These are phyloP conservation scores for Fissipunctia ypsillon DNA, from an alignment of 2,888 invertebrate genomes.

Conservation along the genomic window DNA sequence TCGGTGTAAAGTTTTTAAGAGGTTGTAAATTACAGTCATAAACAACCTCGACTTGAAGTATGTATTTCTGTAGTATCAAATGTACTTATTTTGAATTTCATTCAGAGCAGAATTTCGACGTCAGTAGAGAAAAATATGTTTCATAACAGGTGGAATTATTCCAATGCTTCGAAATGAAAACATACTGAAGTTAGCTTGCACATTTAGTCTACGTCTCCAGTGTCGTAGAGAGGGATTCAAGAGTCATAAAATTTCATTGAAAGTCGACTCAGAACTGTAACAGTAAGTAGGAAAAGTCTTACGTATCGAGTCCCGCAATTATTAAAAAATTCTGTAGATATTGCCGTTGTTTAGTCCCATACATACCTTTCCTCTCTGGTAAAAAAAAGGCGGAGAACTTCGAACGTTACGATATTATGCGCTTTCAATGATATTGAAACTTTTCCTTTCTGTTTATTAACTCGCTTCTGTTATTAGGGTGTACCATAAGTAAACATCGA, in stretches of 20 bases:
- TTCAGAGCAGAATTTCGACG: not conserved
- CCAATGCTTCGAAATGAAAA: not conserved
- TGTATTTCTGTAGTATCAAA: constrained; percentile 44
- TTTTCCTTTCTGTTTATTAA: constrained; percentile 56
- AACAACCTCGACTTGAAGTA: constrained; percentile 48
- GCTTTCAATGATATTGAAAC: constrained; percentile 63
- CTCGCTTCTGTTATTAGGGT: constrained; percentile 37
- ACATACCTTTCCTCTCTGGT: constrained; percentile 46
- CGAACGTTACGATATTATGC: constrained; percentile 52
- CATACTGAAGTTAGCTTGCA: not conserved
- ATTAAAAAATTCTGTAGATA: constrained; percentile 43
- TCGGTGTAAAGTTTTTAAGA: constrained; percentile 63
- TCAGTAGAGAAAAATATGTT: constrained; percentile 3
- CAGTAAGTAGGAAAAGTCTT: constrained; percentile 42
- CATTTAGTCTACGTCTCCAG: not conserved
- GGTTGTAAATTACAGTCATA: constrained; percentile 59
- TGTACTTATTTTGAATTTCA: constrained; percentile 15
- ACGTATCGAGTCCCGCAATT: constrained; percentile 50
- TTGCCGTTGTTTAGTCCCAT: constrained; percentile 49
- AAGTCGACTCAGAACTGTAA: constrained; percentile 35
- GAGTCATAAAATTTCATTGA: constrained; percentile 61
- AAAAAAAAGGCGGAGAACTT: constrained; percentile 52
- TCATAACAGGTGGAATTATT: not conserved
- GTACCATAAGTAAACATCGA: constrained; percentile 40
- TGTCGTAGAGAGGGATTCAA: not conserved